Evolutionary conservation across 2,797 vertebrate genomes (phyloP).

Genomic region (Sternarchorhynchus goeldii): DNA sequence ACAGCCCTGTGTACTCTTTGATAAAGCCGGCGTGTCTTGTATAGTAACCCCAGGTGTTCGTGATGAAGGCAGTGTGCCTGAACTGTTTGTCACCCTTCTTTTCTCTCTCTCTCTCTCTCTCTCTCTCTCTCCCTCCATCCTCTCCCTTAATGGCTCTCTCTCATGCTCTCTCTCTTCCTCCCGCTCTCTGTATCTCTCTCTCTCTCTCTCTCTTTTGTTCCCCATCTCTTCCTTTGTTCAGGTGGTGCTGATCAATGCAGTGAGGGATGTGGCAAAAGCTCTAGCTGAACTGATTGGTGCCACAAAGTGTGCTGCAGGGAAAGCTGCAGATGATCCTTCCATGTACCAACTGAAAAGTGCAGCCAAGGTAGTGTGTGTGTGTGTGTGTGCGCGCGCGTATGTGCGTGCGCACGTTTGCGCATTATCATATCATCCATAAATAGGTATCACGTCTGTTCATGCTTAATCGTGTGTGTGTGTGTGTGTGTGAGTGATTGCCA

Average conservation of each 20-base stretch:
- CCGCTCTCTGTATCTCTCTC: slow-evolving; percentile 12
- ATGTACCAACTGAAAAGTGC: slow-evolving; percentile 99
- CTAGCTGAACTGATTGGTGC: slow-evolving; percentile 96
- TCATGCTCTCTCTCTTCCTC: slow-evolving; percentile 40
- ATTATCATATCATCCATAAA: background rate
- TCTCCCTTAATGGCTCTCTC: slow-evolving; percentile 36
- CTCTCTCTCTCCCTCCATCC: slow-evolving; percentile 42
- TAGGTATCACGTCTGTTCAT: no score
- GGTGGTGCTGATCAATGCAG: slow-evolving; percentile 98
- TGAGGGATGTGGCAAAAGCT: slow-evolving; percentile 97
- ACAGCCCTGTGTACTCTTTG: slow-evolving; percentile 30
- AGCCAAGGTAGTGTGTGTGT: slow-evolving; percentile 84
- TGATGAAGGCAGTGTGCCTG: slow-evolving; percentile 64
- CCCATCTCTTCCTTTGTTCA: slow-evolving; percentile 62
- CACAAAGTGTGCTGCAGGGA: slow-evolving; percentile 96
- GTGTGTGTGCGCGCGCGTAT: slow-evolving; percentile 26
- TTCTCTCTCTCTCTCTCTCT: slow-evolving; percentile 28
- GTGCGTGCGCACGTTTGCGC: slow-evolving; percentile 30
- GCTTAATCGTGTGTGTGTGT: background rate
- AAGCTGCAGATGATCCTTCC: slow-evolving; percentile 93
- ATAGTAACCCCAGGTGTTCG: slow-evolving; percentile 63
- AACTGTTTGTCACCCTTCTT: slow-evolving; percentile 47
- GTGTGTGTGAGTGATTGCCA: slow-evolving; percentile 11
- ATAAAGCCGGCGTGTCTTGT: slow-evolving; percentile 42
- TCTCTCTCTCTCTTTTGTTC: slow-evolving; percentile 41